Base-by-base conservation (phyloP, 64 coral and sea anemone genomes). In the Actinia equina region DNA sequence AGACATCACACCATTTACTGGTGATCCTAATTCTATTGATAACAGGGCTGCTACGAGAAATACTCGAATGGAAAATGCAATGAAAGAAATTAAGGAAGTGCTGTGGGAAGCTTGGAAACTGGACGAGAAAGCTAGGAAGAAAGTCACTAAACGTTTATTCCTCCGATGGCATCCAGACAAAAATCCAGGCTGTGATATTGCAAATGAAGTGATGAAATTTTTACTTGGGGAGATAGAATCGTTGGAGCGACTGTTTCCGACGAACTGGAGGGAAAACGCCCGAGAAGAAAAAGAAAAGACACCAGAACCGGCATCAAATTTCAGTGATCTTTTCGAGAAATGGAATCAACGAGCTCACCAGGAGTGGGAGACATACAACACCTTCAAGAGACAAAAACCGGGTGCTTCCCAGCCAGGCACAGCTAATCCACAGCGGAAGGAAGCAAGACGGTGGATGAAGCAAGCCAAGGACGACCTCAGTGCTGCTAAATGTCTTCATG, bases 71-170 rank as follows among this genome's bases (percentile, higher is more conserved):
- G 93, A 95, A 80, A 90, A 57, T 26, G 93, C 97, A 6, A 93
- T 95, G 67, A 88, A 90, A 78, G 97, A 93, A 92, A 90, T 99
- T 12, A 95, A 95, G 67, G 97, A 99, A 17, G 94, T 90, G 7
- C 49, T 99, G n/a, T 95, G 93, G 88, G 97, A 99, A 80, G 93
- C 91, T 76, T 99, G 97, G 97, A 92, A 99, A 79, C 49, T 99
- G 57, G 88, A 94, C 7, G 97, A 99, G 16, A 88, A 90, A 11
- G 91, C 90, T 64, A 89, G 97, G 52, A 83, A 87, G 22, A 99
- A 95, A 77, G 97, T 95, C 7, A 78, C 95, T 11, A 95, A 95
- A 71, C 97, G 97, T 53, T 82, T 99, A 84, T 95, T 95, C 70
- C 88, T 93, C 25, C 84, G 90, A 30, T 99, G 97, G 97, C 97